phyloP scores from a whole-genome alignment of 2,888 invertebrate genomes.

The Microdon myrmicae region DNA sequence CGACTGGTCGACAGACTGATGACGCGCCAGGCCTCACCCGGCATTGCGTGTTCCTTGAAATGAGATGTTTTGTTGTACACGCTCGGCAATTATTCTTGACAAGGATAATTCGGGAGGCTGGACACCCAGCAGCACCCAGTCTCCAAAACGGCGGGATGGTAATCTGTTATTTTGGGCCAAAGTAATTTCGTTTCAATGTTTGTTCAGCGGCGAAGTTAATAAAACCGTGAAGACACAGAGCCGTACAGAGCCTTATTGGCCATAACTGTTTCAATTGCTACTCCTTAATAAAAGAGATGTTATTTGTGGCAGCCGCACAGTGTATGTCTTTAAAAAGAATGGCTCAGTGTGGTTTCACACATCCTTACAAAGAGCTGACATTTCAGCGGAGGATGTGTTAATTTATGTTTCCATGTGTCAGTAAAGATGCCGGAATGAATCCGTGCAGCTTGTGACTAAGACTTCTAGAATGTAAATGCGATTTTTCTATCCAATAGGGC shows the following conservation, averaged over 20 bases:
- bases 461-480: too few relatives aligned
- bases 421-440: too few relatives aligned
- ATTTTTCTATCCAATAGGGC: too few relatives aligned
- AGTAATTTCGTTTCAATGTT: slow-evolving; percentile 32
- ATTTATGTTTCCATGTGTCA: too few relatives aligned
- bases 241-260: slow-evolving; percentile 18
- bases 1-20: slow-evolving; percentile 4
- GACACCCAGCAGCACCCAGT: slow-evolving; percentile 7
- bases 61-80: slow-evolving; percentile 50
- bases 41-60: slow-evolving; percentile 40
- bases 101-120: slow-evolving; percentile 46
- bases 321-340: too few relatives aligned
- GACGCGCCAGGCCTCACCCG: slow-evolving; percentile 8
- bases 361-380: too few relatives aligned
- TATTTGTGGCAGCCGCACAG: too few relatives aligned
- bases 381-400: too few relatives aligned
- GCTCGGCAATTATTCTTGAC: slow-evolving; percentile 47
- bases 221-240: slow-evolving; percentile 20
- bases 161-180: slow-evolving; percentile 21
- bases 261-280: slow-evolving; percentile 25
- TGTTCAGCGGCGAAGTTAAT: slow-evolving; percentile 39
- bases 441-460: too few relatives aligned
- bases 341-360: too few relatives aligned
- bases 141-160: slow-evolving; percentile 9
- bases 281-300: slow-evolving; percentile 26